Percentiles rank a stretch among this genome's conserved stretches.
Conservation (phyloP, 2,888 invertebrate species). For the Caradrina kadenii region DNA sequence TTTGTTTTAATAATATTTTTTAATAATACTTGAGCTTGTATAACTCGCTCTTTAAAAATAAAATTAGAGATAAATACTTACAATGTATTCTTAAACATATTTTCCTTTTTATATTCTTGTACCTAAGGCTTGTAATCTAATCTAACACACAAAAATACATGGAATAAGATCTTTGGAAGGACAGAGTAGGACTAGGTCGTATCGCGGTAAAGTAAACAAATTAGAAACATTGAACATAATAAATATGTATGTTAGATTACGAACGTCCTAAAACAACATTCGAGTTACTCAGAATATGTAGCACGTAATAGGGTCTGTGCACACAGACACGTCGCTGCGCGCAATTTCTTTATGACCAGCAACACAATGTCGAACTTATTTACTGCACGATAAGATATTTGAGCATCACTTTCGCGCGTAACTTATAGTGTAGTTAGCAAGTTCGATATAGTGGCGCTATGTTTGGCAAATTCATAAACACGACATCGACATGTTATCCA, state of each 20-base stretch:
- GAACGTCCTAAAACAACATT: too few species aligned
- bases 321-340: too few species aligned
- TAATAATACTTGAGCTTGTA: slow-evolving; percentile 3
- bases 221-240: background rate
- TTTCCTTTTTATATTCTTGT: background rate
- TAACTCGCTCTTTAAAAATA: slow-evolving; percentile 11
- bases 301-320: too few species aligned
- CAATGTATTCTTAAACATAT: slow-evolving; percentile 20
- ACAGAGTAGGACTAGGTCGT: slow-evolving; percentile 23
- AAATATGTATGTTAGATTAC: background rate
- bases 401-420: too few species aligned
- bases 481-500: too few species aligned
- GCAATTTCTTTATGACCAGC: too few species aligned
- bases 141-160: slow-evolving; percentile 19
- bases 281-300: too few species aligned
- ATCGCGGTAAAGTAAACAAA: slow-evolving; percentile 1
- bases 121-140: slow-evolving; percentile 21
- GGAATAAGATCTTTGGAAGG: slow-evolving; percentile 37
- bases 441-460: background rate
- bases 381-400: too few species aligned
- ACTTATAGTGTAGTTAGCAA: background rate
- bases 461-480: background rate
- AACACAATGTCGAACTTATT: too few species aligned
- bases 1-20: slow-evolving; percentile 12
- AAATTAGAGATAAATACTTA: slow-evolving; percentile 1